phyloP scores from a whole-genome alignment of 2,888 invertebrate species.

The Petrolisthes cinctipes region DNA sequence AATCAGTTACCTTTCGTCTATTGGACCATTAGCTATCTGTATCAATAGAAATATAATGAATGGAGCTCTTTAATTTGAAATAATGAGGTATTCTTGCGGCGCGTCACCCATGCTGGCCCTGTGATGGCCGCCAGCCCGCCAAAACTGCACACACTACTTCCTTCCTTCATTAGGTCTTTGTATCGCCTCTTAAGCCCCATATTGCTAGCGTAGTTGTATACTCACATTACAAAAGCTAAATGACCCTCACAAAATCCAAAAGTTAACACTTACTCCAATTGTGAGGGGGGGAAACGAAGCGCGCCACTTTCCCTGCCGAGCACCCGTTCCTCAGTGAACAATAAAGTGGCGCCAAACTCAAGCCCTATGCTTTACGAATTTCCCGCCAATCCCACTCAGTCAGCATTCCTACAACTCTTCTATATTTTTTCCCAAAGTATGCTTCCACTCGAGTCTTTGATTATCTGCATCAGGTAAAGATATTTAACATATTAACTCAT shows the following conservation, averaged over 20 bases:
- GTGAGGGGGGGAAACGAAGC: conserved; percentile 49
- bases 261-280: conserved; percentile 46
- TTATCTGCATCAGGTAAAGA: not conserved
- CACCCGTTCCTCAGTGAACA: conserved; percentile 53
- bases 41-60: not conserved
- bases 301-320: conserved; percentile 58
- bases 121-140: conserved; percentile 62
- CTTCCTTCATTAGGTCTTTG: not conserved
- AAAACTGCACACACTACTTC: conserved; percentile 47
- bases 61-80: not conserved
- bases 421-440: not conserved
- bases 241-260: conserved; percentile 4
- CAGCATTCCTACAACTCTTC: conserved; percentile 29
- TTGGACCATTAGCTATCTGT: not conserved
- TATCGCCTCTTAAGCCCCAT: not conserved
- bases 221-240: not conserved
- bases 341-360: conserved; percentile 61
- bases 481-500: not conserved
- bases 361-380: conserved; percentile 55
- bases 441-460: not conserved
- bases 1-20: conserved; percentile 21
- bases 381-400: conserved; percentile 61
- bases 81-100: conserved; percentile 18
- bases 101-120: conserved; percentile 55
- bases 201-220: not conserved